Evolutionary conservation across 2,113 vertebrate species (phyloP).

Genomic region (Poeciliopsis retropinna): DNA sequence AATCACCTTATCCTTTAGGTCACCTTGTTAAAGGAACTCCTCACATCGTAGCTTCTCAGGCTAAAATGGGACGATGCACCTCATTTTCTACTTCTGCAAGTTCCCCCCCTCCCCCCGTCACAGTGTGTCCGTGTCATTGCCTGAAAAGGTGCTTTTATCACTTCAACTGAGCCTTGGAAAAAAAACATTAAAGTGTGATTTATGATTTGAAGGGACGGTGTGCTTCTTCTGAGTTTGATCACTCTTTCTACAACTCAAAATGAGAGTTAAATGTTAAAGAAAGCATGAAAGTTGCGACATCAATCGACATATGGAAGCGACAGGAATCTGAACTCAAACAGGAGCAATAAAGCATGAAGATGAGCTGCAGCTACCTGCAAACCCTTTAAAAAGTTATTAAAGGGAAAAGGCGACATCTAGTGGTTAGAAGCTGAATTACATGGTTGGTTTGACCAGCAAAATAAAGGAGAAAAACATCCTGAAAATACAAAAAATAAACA

Average conservation of each 20-base stretch:
- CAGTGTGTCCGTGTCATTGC: constrained; percentile 42
- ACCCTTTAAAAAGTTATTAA: neutral
- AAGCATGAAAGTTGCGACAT: too few species aligned
- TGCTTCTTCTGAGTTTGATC: neutral
- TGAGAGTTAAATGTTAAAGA: too few species aligned
- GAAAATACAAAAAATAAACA: neutral
- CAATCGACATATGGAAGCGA: too few species aligned
- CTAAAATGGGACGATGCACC: constrained; percentile 26
- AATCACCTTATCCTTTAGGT: too few species aligned
- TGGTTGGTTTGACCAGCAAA: neutral
- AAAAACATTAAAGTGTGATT: constrained; percentile 67
- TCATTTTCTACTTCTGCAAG: constrained; percentile 14
- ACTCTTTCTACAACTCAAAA: too few species aligned
- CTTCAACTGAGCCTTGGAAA: constrained; percentile 52
- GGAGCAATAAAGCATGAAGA: neutral
- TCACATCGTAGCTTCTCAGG: constrained; percentile 29
- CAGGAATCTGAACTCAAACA: neutral
- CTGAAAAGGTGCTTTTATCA: constrained; percentile 52
- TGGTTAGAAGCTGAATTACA: constrained; percentile 10
- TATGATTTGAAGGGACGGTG: constrained; percentile 10
- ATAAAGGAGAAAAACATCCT: neutral
- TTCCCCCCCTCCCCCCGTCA: constrained; percentile 18
- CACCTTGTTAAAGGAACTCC: constrained; percentile 13
- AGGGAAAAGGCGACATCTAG: neutral
- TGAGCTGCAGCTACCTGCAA: neutral